Evolutionary conservation across 2,113 vertebrate species (phyloP), one percentile per base, ranked within the genome.

Genomic region (Mohoua ochrocephala): DNA sequence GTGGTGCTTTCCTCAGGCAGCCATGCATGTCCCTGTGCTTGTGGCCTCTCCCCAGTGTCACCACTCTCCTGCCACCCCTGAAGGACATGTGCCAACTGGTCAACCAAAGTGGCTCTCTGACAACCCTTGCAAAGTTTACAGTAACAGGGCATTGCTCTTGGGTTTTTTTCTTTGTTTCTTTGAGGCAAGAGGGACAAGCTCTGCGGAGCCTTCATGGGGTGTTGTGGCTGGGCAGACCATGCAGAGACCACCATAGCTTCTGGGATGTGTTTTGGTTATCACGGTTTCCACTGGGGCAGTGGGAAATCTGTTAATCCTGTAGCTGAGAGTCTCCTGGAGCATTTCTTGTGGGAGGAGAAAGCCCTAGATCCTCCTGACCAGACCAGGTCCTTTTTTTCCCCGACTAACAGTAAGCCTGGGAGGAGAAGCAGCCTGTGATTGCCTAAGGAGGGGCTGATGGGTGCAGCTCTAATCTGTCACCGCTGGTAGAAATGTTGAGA

Each of bases 271-370:
- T 82, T 78, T 60, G 10, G 10, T 64, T 71, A 61, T 39, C 15
- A 5, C 0, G 0, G 19, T 65, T 76, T 77, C 16, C 35, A 10
- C 22, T 44, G 28, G 21, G 49, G 13, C n/a, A 47, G 11, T 12
- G 28, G 41, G 45, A 89, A 83, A 37, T 61, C 18, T 23, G 9
- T 14, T 81, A 27, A 39, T 56, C 27, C 22, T 31, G 9, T 53
- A 67, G 64, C 56, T 64, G 60, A 67, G 41, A 22, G 47, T 39
- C 41, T 79, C 10, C n/a, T 65, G 37, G 35, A 78, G 54, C 28
- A 8, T 90, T 79, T 69, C 12, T 63, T 33, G 8, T 9, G 44
- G 26, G 33, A 93, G 27, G 35, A 89, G 39, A 24, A 84, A 71
- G n/a, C 15, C 56, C 47, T 44, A 45, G 18, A 59, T 87, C 33